Evolutionary conservation across 1,140 invertebrate species (phyloP).

Genomic region (Trichogramma pretiosum): DNA sequence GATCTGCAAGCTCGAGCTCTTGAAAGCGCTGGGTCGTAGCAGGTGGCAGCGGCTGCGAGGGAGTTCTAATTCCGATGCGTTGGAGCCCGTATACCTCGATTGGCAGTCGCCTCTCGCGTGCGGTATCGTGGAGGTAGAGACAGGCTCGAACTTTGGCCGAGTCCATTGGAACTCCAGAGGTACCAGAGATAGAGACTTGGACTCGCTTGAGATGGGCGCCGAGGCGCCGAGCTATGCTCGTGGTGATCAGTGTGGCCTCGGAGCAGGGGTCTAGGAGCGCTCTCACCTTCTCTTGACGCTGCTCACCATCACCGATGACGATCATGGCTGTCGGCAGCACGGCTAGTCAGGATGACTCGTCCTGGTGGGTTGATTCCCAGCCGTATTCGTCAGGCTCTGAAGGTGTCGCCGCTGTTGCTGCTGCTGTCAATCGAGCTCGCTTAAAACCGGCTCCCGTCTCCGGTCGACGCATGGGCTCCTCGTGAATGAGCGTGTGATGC

Average conservation of each 20-base stretch:
- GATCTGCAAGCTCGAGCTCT: neutral
- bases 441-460: neutral
- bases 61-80: neutral
- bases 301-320: neutral
- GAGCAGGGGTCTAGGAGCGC: neutral
- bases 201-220: neutral
- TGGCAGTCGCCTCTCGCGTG: neutral
- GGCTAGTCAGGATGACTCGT: neutral
- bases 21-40: neutral
- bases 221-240: neutral
- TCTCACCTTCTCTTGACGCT: neutral
- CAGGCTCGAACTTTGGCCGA: neutral
- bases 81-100: neutral
- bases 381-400: neutral
- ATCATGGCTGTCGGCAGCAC: neutral
- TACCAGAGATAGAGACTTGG: neutral
- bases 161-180: neutral
- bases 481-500: neutral
- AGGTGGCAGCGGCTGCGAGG: neutral
- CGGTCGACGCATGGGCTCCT: neutral
- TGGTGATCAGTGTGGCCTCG: neutral
- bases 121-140: neutral
- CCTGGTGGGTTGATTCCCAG: neutral
- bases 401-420: neutral
- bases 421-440: neutral